phyloP scores from a whole-genome alignment of 2,797 vertebrate genomes.

The Halcyon smyrnensis region DNA sequence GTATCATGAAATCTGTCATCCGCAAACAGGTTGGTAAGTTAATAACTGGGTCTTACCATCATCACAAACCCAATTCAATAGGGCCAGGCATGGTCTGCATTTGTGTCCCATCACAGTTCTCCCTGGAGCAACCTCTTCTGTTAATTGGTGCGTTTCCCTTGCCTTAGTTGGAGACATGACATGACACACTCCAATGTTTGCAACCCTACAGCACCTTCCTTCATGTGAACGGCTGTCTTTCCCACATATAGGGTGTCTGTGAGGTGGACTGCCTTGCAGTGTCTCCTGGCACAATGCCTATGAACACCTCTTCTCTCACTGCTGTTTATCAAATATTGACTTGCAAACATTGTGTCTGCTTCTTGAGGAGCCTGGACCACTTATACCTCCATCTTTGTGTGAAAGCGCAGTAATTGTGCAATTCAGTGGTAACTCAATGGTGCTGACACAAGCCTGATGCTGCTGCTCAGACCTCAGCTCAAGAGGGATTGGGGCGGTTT shows the following conservation, averaged over 20 bases:
- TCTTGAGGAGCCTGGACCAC: not conserved
- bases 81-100: not conserved
- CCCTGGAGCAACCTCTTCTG: not conserved
- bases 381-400: not conserved
- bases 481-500: not conserved
- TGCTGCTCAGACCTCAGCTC: not conserved
- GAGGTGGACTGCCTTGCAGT: not conserved
- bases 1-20: not conserved
- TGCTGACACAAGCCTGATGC: not conserved
- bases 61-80: fast-evolving
- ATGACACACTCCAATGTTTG: not conserved
- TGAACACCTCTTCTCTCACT: not conserved
- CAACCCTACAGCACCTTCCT: not conserved
- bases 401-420: not conserved
- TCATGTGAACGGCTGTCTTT: not conserved
- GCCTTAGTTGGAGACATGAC: not conserved
- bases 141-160: not conserved
- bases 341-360: not conserved
- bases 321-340: not conserved
- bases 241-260: not conserved
- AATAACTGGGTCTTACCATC: not conserved
- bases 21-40: not conserved
- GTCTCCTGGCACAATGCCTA: not conserved
- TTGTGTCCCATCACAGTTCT: not conserved
- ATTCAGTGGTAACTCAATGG: not conserved